Evolutionary conservation across 2,797 vertebrate species (phyloP), one percentile per base, ranked within the genome.

Genomic region (Cheirogaleus major): DNA sequence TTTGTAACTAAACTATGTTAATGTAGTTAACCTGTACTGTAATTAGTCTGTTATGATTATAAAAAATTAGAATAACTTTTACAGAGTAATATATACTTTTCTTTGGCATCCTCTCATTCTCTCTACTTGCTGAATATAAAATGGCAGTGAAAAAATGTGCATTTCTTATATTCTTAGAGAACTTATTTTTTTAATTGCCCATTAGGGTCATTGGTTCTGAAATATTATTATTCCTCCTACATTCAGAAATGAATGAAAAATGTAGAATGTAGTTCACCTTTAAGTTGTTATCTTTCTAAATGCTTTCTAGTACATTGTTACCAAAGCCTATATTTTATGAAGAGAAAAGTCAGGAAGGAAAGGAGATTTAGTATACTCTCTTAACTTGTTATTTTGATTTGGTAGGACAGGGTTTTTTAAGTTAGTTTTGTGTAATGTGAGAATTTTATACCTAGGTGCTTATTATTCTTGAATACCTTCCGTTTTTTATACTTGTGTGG

Each of bases 401-500:
- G 25, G 27, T 78, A 59, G 45, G 23, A 95, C 90, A 96, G 83
- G 48, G 2, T 30, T 89, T 27, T n/a, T 96, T 97, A 96, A 83
- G 86, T 87, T 96, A 83, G 45, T 38, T 78, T 84, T 95, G 9
- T 93, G 2, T 67, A 72, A 91, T 65, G n/a, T 83, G 57, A 95
- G 82, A 97, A 95, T 96, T 96, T 88, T 95, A 4, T 81, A 72
- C 92, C 35, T 95, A 45, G 70, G 55, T 82, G 50, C 8, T 48
- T 38, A 87, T 81, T 95, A 70, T 73, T 97, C 94, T 97, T 94
- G 50, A 81, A 79, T 96, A 97, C 67, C 73, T 97, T 96, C 87
- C 90, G 43, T 22, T 43, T 25, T 95, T 80, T 95, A 76, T 48
- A 78, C 22, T 83, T 94, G 43, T 12, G 20, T 75, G 27, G 69